Percentiles rank a stretch among this genome's conserved stretches.
These are phyloP conservation scores for Hoplostethus mediterraneus DNA, from an alignment of 2,797 vertebrate species.

Conservation along the genomic window DNA sequence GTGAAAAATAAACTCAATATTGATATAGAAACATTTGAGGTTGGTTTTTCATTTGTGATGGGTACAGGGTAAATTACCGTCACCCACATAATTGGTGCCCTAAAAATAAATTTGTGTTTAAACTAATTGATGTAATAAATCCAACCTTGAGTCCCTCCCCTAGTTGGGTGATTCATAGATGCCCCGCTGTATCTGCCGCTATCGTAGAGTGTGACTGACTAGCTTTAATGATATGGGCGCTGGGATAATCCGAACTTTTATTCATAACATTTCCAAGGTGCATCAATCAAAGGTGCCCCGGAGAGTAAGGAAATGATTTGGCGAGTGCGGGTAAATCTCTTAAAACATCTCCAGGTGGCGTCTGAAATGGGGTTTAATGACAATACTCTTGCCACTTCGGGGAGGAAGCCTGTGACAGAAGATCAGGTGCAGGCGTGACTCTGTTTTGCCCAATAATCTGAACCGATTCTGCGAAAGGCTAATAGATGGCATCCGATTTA, in stretches of 20 bases:
- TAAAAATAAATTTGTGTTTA: background rate
- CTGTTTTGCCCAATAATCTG: conserved; percentile 78
- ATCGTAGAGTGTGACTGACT: background rate
- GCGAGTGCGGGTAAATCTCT: conserved; percentile 53
- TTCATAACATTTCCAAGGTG: conserved; percentile 32
- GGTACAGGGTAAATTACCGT: conserved; percentile 1
- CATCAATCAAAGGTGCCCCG: conserved; percentile 43
- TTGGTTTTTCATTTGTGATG: conserved; percentile 15
- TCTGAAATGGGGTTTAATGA: conserved; percentile 50
- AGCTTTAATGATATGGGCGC: background rate
- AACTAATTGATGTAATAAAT: background rate
- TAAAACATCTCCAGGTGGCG: conserved; percentile 62
- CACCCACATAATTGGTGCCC: background rate
- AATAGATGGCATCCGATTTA: conserved; percentile 86
- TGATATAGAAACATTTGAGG: conserved; percentile 16
- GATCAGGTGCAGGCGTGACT: conserved; percentile 73
- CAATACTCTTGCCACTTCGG: conserved; percentile 40
- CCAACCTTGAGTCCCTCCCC: background rate
- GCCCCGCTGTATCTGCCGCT: background rate
- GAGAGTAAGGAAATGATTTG: conserved; percentile 28
- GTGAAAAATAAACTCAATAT: background rate
- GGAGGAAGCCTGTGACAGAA: conserved; percentile 37
- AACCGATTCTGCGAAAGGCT: conserved; percentile 82
- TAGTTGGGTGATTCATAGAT: background rate
- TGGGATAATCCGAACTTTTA: conserved; percentile 21